Conservation (phyloP, 2,888 invertebrate genomes). For the Isoperla grammatica region DNA sequence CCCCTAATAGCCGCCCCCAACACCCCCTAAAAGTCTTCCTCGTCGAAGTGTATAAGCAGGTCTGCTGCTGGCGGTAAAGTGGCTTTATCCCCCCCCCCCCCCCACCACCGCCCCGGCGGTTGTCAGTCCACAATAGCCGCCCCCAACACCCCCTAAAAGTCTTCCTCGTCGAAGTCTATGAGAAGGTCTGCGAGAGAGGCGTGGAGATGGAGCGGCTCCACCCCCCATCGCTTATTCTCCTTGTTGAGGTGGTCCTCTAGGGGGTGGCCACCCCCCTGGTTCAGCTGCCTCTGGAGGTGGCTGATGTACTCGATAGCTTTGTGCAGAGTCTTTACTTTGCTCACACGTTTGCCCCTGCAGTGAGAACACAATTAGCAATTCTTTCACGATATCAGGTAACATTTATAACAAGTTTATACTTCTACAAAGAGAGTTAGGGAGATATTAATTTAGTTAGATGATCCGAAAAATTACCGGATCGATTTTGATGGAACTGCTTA, state of each 20-base stretch:
- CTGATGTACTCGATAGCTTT: slow-evolving; percentile 59
- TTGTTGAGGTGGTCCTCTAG: not conserved
- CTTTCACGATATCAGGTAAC: not conserved
- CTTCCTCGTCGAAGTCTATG: not conserved
- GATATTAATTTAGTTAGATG: too few species aligned
- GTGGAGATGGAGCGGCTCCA: not conserved
- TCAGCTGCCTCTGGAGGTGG: slow-evolving; percentile 45
- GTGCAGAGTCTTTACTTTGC: slow-evolving; percentile 58
- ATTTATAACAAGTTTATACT: not conserved
- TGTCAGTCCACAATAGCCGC: too few species aligned
- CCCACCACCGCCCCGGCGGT: too few species aligned
- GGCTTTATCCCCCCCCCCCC: not conserved
- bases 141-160: not conserved
- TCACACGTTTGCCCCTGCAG: slow-evolving; percentile 51
- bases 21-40: not conserved
- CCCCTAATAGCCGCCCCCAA: too few species aligned
- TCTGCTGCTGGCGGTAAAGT: not conserved
- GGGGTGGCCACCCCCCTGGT: not conserved
- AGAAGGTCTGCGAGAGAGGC: not conserved
- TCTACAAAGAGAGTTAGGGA: too few species aligned
- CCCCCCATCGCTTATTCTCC: slow-evolving; percentile 11
- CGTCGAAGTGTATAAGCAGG: not conserved
- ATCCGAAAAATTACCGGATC: too few species aligned
- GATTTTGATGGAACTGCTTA: too few species aligned
- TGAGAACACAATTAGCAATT: slow-evolving; percentile 13